Conservation (phyloP, 1,140 invertebrate genomes). For the Heliconius hermathena region DNA sequence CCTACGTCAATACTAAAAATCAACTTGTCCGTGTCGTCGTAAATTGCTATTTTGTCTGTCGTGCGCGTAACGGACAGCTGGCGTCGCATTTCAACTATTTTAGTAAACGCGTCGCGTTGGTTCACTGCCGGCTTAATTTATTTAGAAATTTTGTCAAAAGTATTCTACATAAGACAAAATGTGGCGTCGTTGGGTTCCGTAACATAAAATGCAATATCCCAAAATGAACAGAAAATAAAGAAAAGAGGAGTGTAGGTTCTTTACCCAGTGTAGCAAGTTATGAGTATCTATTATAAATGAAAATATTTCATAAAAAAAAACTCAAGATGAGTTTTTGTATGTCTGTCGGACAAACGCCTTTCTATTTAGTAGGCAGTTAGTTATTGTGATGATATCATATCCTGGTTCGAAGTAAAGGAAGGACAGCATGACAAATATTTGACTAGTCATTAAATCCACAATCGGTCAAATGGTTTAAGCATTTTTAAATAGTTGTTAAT, state of each 20-base stretch:
- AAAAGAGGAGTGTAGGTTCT: not conserved
- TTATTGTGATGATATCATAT: not conserved
- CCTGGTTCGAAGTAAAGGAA: not conserved
- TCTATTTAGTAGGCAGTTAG: not conserved
- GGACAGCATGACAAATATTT: constrained; percentile 3
- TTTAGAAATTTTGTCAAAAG: constrained; percentile 12
- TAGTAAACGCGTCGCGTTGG: constrained; percentile 16
- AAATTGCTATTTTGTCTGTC: constrained; percentile 3
- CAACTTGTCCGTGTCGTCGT: not conserved
- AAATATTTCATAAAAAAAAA: too few relatives aligned
- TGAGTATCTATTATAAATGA: too few relatives aligned
- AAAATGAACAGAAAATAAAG: not conserved
- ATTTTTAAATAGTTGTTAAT: not conserved
- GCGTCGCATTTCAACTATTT: constrained; percentile 26
- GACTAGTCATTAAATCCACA: not conserved
- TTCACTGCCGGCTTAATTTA: constrained; percentile 6
- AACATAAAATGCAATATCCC: not conserved
- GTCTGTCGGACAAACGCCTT: not conserved
- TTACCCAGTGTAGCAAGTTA: too few relatives aligned
- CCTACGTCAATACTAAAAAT: not conserved
- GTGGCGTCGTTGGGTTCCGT: not conserved
- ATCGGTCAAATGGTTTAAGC: not conserved
- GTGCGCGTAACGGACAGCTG: constrained; percentile 22
- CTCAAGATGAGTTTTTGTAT: not conserved
- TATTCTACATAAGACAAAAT: not conserved